These are phyloP conservation scores for Acanthis flammea DNA, from an alignment of 2,797 vertebrate genomes.

Conservation along the genomic window DNA sequence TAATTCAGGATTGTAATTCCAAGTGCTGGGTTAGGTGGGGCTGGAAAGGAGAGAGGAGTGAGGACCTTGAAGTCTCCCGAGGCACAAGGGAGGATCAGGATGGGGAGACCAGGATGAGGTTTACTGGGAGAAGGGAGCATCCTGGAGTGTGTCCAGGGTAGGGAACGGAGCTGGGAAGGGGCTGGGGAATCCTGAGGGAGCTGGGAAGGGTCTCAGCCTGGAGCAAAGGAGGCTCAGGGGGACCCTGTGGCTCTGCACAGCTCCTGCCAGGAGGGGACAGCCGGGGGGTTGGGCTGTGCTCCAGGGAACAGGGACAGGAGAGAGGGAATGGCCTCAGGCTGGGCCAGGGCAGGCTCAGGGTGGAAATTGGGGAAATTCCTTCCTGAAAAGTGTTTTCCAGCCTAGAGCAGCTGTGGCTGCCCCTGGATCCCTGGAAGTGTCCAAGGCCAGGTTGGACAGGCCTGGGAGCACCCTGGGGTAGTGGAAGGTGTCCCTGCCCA, in stretches of 20 bases:
- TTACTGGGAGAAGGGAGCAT: background rate
- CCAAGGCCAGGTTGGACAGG: background rate
- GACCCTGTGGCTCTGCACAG: background rate
- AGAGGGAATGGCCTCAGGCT: background rate
- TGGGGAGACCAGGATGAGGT: background rate
- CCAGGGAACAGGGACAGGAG: background rate
- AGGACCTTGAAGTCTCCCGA: background rate
- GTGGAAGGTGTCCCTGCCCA: background rate
- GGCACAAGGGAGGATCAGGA: background rate
- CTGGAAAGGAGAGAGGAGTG: background rate
- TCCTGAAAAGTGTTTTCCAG: background rate
- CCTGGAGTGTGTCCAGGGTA: background rate
- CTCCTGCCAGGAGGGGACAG: background rate
- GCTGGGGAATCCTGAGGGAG: background rate
- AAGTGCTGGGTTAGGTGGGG: background rate
- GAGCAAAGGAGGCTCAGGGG: background rate
- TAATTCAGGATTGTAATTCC: background rate
- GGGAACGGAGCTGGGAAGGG: background rate
- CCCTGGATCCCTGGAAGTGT: background rate
- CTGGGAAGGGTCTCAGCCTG: background rate
- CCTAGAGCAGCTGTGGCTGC: background rate
- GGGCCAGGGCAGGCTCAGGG: rapidly evolving
- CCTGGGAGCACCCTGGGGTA: background rate
- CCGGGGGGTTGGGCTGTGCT: rapidly evolving
- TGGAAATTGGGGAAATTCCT: background rate